Conservation (phyloP, 2,888 invertebrate genomes). For the Drosophila kanekoi region DNA sequence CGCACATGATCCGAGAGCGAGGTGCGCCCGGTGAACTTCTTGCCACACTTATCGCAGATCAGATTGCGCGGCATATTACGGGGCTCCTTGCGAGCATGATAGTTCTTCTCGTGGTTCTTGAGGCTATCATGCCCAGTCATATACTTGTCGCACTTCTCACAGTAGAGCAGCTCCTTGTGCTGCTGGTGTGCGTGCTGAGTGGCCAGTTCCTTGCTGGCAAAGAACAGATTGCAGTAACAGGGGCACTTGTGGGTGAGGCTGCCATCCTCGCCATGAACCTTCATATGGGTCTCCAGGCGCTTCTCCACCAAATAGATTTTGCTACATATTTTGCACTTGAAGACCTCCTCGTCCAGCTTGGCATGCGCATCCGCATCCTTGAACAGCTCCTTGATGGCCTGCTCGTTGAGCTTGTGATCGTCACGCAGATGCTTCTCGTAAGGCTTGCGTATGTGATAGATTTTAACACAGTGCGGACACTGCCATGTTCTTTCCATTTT, state of each 20-base stretch:
- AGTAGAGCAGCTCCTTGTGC: constrained; percentile 85
- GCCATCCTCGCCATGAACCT: constrained; percentile 82
- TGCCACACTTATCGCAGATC: constrained; percentile 84
- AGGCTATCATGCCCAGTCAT: constrained; percentile 85
- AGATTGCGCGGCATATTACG: constrained; percentile 80
- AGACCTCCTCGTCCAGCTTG: constrained; percentile 74
- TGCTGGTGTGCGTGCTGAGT: constrained; percentile 83
- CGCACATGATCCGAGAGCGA: constrained; percentile 85
- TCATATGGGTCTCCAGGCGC: constrained; percentile 80
- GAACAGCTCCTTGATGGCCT: constrained; percentile 77
- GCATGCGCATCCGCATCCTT: constrained; percentile 73
- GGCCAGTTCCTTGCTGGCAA: constrained; percentile 84
- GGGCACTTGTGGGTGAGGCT: constrained; percentile 84
- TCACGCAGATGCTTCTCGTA: constrained; percentile 83
- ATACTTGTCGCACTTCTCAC: constrained; percentile 85
- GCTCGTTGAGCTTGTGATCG: constrained; percentile 76
- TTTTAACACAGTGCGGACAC: constrained; percentile 83
- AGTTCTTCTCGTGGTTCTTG: constrained; percentile 84
- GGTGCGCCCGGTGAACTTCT: constrained; percentile 84
- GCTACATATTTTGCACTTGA: constrained; percentile 82
- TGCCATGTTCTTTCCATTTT: constrained; percentile 81
- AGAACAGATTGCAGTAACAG: constrained; percentile 84
- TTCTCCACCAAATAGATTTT: constrained; percentile 82
- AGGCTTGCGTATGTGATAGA: constrained; percentile 83
- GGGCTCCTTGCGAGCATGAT: constrained; percentile 66